Evolutionary conservation across 2,888 invertebrate genomes (phyloP), one percentile per base, ranked within the genome.

Genomic region (Druceiella hillmani): DNA sequence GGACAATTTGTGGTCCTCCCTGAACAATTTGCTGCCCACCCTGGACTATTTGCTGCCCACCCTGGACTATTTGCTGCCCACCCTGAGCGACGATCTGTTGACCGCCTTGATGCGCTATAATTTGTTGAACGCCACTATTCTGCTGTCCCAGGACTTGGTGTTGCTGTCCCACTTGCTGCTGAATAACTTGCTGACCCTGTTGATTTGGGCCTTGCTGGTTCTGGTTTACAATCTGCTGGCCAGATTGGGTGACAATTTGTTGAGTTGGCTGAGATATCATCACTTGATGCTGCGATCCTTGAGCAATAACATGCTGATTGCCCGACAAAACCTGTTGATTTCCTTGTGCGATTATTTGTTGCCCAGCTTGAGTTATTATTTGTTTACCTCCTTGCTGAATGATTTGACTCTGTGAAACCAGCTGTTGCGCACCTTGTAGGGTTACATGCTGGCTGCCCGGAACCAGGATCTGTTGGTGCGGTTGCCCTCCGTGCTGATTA

Each of bases 391-490:
- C 66, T 53, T 70, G 74, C 40, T 69, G 68, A 0, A 69, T 66
- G 42, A 70, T 67, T 44, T 69, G 69, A 40, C 60, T 65, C 44
- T 70, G 69, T 6, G 69, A 69, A 5, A 70, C 68, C 28, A 70
- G 55, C 44, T 70, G 70, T 38, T 69, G 70, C 1, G 66, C 67
- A 17, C 67, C 64, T 51, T 71, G 71, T 26, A 70, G 45, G 2
- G 70, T 65, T 6, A 71, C 69, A 52, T 71, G 72, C 46, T 71
- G 71, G 40, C 69, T 69, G 5, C 70, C 68, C 52, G 71, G 71
- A 26, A 71, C 69, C 29, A 71, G 52, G 45, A 72, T 71, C 46
- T 71, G 71, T 43, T 69, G 71, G 4, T 49, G 41, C 6, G 55
- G 52, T 34, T 73, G 70, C 0, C 68, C 69, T 2, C 66, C 64